A percentile compares a stretch with the other conserved stretches of the same genome.
phyloP scores from a whole-genome alignment of 2,797 vertebrate species.

The Melanotaenia boesemani region DNA sequence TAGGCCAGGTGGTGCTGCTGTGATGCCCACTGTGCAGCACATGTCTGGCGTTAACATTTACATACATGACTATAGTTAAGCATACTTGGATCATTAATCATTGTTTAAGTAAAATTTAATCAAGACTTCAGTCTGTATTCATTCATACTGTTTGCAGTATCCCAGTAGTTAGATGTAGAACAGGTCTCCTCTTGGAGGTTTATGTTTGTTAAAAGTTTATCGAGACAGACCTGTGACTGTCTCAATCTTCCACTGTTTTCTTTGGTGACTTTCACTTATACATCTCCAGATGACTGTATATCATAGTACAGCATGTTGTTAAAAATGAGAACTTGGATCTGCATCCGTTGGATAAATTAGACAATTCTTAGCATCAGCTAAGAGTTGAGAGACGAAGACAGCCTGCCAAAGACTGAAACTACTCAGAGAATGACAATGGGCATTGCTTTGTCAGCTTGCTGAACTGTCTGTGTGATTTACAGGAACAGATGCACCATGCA shows the following conservation, averaged over 20 bases:
- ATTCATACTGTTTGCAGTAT: neutral
- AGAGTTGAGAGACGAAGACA: slow-evolving; percentile 38
- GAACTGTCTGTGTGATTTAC: slow-evolving; percentile 48
- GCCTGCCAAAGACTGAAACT: slow-evolving; percentile 54
- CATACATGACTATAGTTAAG: slow-evolving; percentile 63
- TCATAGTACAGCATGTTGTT: slow-evolving; percentile 1
- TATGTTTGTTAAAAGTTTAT: neutral
- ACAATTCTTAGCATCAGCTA: slow-evolving; percentile 33
- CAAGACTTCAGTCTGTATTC: slow-evolving; percentile 6
- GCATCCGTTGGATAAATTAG: slow-evolving; percentile 19
- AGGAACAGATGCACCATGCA: slow-evolving; percentile 72
- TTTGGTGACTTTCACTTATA: neutral
- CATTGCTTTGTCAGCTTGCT: slow-evolving; percentile 47
- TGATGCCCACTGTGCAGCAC: slow-evolving; percentile 77
- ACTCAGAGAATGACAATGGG: slow-evolving; percentile 42
- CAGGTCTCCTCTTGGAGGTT: neutral
- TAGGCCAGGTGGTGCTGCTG: slow-evolving; percentile 75
- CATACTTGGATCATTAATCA: slow-evolving; percentile 55
- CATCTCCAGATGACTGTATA: slow-evolving; percentile 2
- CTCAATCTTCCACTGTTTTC: neutral
- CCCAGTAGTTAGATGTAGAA: neutral
- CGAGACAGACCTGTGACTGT: neutral
- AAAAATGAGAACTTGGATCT: slow-evolving; percentile 18
- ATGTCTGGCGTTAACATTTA: slow-evolving; percentile 78
- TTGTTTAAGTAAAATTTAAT: slow-evolving; percentile 27